Evolutionary conservation across 2,888 invertebrate genomes (phyloP).

Genomic region (Tanaodytes sp.): DNA sequence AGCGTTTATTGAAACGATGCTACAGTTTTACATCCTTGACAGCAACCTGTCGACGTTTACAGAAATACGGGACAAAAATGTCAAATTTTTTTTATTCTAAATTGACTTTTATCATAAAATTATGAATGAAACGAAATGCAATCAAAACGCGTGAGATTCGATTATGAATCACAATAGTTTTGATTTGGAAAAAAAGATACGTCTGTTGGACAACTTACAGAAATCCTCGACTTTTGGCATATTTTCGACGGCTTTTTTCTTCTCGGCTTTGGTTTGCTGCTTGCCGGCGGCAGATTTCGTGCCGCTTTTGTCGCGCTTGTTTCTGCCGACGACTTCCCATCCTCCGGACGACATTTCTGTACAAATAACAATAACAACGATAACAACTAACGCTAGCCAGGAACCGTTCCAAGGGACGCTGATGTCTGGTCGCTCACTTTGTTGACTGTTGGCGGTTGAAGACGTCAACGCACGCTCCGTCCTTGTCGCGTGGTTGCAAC

Average conservation of each 20-base stretch:
- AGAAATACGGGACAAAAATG: too few relatives aligned
- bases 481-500: slow-evolving; percentile 20
- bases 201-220: slow-evolving; percentile 74
- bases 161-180: too few relatives aligned
- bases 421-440: slow-evolving; percentile 32
- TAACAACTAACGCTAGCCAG: slow-evolving; percentile 44
- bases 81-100: too few relatives aligned
- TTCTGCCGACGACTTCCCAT: slow-evolving; percentile 75
- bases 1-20: too few relatives aligned
- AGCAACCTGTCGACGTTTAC: too few relatives aligned
- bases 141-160: too few relatives aligned
- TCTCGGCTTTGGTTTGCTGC: slow-evolving; percentile 75
- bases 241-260: slow-evolving; percentile 78
- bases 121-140: too few relatives aligned
- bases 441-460: slow-evolving; percentile 42
- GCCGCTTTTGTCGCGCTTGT: slow-evolving; percentile 76
- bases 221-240: slow-evolving; percentile 84
- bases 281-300: slow-evolving; percentile 74
- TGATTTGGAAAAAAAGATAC: neutral
- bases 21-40: too few relatives aligned
- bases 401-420: slow-evolving; percentile 22
- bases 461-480: slow-evolving; percentile 41
- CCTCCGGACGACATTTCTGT: slow-evolving; percentile 70
- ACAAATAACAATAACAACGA: slow-evolving; percentile 40
- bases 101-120: too few relatives aligned